Evolutionary conservation across 2,888 invertebrate species (phyloP).

Genomic region (Hypena proboscidalis): DNA sequence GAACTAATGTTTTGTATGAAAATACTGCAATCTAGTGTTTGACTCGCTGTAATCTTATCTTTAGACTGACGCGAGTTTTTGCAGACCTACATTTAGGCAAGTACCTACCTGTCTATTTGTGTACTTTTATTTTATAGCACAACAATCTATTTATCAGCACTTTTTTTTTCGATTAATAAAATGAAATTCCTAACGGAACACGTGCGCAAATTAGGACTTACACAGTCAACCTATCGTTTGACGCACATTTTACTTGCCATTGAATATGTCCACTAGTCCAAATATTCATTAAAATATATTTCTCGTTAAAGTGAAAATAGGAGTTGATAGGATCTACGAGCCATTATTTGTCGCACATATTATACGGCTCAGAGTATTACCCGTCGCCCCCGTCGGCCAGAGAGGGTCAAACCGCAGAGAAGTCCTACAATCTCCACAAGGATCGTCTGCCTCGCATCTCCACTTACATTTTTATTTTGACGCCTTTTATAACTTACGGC

Average conservation of each 20-base stretch:
- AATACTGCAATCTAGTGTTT: constrained; percentile 21
- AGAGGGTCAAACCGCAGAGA: constrained; percentile 68
- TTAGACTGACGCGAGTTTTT: constrained; percentile 1
- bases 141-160: too few relatives aligned
- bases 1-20: constrained; percentile 30
- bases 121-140: too few relatives aligned
- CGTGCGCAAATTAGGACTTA: too few relatives aligned
- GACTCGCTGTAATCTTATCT: constrained; percentile 8
- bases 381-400: constrained; percentile 12
- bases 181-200: too few relatives aligned
- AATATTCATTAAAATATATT: not conserved
- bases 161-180: too few relatives aligned
- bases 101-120: not conserved
- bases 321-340: constrained; percentile 2
- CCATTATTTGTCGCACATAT: constrained; percentile 34
- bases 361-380: constrained; percentile 29
- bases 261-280: too few relatives aligned
- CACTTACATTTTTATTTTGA: constrained; percentile 61
- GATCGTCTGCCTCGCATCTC: constrained; percentile 70
- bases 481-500: constrained; percentile 42
- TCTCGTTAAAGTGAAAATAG: too few relatives aligned
- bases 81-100: constrained; percentile 2
- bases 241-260: too few relatives aligned
- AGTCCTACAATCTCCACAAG: constrained; percentile 78
- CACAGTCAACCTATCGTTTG: too few relatives aligned